Evolutionary conservation across 2,797 vertebrate species (phyloP).

Genomic region (Microhierax caerulescens): DNA sequence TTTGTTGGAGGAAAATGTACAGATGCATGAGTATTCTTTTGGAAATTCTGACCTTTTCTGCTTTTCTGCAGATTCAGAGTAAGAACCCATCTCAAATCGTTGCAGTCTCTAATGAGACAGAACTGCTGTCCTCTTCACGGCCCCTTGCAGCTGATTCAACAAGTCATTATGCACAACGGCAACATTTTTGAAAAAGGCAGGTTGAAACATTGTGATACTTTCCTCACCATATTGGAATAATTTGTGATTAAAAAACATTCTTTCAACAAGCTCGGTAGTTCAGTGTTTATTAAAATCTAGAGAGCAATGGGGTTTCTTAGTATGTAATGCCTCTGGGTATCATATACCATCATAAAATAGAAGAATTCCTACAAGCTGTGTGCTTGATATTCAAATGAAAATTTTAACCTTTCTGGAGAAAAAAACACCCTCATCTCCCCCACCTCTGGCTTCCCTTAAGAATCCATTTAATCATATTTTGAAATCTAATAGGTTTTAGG

Average conservation of each 20-base stretch:
- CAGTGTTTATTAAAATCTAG: conserved; percentile 9
- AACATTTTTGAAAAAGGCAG: background rate
- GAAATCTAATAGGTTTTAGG: conserved; percentile 42
- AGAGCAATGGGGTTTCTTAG: background rate
- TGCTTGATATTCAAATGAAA: conserved; percentile 1
- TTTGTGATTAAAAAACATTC: background rate
- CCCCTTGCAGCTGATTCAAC: background rate
- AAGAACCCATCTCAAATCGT: background rate
- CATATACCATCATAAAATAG: background rate
- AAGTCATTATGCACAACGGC: background rate
- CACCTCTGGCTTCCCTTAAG: background rate
- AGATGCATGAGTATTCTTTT: background rate
- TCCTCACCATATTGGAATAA: background rate
- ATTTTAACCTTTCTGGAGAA: conserved; percentile 40
- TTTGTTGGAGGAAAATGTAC: background rate
- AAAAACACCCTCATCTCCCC: background rate
- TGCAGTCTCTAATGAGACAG: background rate
- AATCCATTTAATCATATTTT: conserved; percentile 51
- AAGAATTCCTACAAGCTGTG: background rate
- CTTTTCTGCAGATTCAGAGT: background rate
- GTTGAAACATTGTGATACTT: background rate
- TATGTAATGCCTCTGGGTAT: background rate
- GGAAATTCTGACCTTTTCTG: conserved; percentile 12
- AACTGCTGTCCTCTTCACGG: background rate
- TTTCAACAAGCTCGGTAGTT: background rate